Percentiles rank a stretch among this genome's conserved stretches.
Evolutionary conservation across 2,888 invertebrate species (phyloP).

Genomic region (Diarsia rubi): DNA sequence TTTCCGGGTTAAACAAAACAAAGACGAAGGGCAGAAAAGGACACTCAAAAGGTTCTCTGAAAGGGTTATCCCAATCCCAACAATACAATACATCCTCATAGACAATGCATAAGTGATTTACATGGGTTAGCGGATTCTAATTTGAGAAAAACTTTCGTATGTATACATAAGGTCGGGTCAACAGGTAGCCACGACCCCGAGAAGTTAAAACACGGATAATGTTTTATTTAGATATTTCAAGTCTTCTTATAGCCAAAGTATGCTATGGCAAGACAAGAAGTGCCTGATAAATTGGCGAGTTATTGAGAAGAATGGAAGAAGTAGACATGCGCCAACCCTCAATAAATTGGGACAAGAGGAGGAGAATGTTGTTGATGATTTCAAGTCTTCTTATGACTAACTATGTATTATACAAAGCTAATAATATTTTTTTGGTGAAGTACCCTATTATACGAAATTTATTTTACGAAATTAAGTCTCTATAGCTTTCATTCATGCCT

Average conservation of each 20-base stretch:
- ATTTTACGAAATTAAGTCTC: no score
- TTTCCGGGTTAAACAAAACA: slow-evolving; percentile 16
- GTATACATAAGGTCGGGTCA: not conserved
- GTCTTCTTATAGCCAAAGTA: no score
- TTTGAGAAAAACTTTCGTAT: slow-evolving; percentile 23
- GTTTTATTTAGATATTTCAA: not conserved
- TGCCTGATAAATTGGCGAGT: no score
- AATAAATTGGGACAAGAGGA: no score
- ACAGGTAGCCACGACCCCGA: not conserved
- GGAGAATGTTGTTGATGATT: no score
- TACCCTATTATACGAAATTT: no score
- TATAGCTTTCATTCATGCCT: not conserved
- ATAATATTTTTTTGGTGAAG: no score
- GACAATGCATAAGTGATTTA: slow-evolving; percentile 36
- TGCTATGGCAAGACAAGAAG: no score
- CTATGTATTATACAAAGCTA: no score
- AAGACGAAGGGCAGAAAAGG: not conserved
- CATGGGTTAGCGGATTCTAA: slow-evolving; percentile 17
- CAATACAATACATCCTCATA: slow-evolving; percentile 31
- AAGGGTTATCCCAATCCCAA: slow-evolving; percentile 12
- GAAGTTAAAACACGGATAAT: not conserved
- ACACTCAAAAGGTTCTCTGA: slow-evolving; percentile 37
- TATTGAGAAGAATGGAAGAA: no score
- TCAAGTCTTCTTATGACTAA: no score
- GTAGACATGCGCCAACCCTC: no score